Evolutionary conservation across 2,113 vertebrate species (phyloP).

Genomic region (Thamnaconus septentrionalis): DNA sequence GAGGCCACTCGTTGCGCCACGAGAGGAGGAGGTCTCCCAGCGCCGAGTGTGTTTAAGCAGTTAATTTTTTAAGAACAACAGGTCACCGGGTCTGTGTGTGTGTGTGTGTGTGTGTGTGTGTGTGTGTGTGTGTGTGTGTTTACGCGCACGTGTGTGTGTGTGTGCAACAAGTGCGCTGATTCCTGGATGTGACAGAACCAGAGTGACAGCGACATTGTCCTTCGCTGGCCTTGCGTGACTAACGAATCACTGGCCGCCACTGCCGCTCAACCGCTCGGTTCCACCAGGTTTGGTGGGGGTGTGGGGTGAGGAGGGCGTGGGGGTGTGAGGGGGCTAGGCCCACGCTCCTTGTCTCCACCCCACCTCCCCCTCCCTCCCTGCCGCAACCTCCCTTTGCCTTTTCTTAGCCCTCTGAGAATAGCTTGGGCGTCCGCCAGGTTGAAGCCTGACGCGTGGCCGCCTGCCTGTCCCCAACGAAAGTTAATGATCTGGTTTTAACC

Average conservation of each 20-base stretch:
- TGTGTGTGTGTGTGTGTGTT: too few relatives aligned
- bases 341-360: slow-evolving; percentile 29
- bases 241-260: slow-evolving; percentile 51
- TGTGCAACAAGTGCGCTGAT: slow-evolving; percentile 23
- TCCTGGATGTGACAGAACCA: slow-evolving; percentile 38
- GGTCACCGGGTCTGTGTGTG: slow-evolving; percentile 11
- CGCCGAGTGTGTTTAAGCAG: not conserved
- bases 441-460: slow-evolving; percentile 39
- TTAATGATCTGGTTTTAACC: slow-evolving; percentile 76
- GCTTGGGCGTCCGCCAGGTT: slow-evolving; percentile 21
- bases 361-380: slow-evolving; percentile 15
- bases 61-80: slow-evolving; percentile 48
- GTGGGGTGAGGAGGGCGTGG: slow-evolving; percentile 15
- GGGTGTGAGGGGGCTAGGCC: slow-evolving; percentile 24
- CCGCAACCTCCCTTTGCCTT: slow-evolving; percentile 6
- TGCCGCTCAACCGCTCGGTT: slow-evolving; percentile 55
- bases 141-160: not conserved
- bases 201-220: slow-evolving; percentile 72
- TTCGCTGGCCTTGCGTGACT: slow-evolving; percentile 64
- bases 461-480: slow-evolving; percentile 63
- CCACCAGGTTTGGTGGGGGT: slow-evolving; percentile 30
- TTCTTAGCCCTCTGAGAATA: slow-evolving; percentile 33
- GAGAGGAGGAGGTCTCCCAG: not conserved
- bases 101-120: too few relatives aligned
- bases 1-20: too few relatives aligned